Conservation (phyloP, 2,888 invertebrate genomes). For the Hirtodrosophila histrioides region DNA sequence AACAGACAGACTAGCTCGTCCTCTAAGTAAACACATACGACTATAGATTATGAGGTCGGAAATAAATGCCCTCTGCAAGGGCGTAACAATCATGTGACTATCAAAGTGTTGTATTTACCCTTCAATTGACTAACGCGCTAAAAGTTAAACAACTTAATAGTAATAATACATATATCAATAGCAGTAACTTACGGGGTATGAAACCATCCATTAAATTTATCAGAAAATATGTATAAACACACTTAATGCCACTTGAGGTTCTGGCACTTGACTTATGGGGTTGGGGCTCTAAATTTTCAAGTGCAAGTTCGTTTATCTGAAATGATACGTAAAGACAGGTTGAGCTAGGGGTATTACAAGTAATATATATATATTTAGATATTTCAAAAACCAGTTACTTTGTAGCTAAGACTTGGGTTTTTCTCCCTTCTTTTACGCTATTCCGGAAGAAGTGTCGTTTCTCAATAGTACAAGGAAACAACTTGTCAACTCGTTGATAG, state of each 20-base stretch:
- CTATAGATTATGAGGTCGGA: no score
- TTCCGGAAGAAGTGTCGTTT: background rate
- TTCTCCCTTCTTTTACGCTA: background rate
- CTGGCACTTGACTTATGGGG: constrained; percentile 54
- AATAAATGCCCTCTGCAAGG: no score
- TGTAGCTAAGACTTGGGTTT: no score
- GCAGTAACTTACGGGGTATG: constrained; percentile 15
- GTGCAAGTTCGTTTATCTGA: constrained; percentile 46
- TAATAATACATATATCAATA: constrained; percentile 15
- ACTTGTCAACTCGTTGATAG: constrained; percentile 17
- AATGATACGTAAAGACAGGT: constrained; percentile 43
- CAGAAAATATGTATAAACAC: constrained; percentile 56
- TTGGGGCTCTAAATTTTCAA: constrained; percentile 32
- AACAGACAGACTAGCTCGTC: no score
- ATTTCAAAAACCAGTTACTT: no score
- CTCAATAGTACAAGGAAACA: constrained; percentile 16
- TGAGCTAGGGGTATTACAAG: constrained; percentile 23
- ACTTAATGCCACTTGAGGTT: constrained; percentile 63
- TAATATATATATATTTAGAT: no score
- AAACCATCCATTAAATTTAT: constrained; percentile 70
- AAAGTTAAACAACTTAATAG: constrained; percentile 34
- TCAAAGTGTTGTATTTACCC: constrained; percentile 29
- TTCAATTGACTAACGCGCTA: constrained; percentile 27
- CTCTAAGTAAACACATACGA: no score
- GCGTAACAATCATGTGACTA: background rate